Conservation (phyloP, 2,113 vertebrate genomes). For the Vulpes vulpes region DNA sequence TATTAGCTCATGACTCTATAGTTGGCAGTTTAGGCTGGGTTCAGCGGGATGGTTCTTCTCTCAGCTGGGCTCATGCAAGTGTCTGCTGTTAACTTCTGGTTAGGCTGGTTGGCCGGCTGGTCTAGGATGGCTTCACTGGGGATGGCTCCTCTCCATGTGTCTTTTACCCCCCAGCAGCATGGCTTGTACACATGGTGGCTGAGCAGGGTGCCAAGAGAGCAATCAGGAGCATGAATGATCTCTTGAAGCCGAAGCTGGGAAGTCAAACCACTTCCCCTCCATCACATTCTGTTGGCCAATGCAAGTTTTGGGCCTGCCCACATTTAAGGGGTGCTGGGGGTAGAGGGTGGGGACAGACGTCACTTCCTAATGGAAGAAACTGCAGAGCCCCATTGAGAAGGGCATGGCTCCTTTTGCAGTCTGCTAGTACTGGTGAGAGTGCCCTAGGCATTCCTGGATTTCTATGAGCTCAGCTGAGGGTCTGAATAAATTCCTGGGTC, state of each 20-base stretch:
- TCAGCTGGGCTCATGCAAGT: not conserved
- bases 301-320: not conserved
- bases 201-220: not conserved
- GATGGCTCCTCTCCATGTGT: not conserved
- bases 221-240: not conserved
- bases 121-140: not conserved
- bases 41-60: conserved; percentile 1
- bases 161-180: not conserved
- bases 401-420: not conserved
- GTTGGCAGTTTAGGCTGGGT: not conserved
- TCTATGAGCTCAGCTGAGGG: not conserved
- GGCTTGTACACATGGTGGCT: not conserved
- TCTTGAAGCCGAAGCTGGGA: not conserved
- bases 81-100: not conserved
- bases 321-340: not conserved
- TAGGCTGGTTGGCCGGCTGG: not conserved
- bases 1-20: not conserved
- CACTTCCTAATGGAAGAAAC: not conserved
- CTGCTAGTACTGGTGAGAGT: not conserved
- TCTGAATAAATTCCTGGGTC: not conserved
- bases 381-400: not conserved
- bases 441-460: not conserved
- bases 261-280: not conserved
- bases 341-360: not conserved
- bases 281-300: not conserved